A percentile compares a stretch with the other conserved stretches of the same genome.
These are phyloP conservation scores for Meloidogyne exigua DNA, from an alignment of 1,140 invertebrate species.

Conservation along the genomic window DNA sequence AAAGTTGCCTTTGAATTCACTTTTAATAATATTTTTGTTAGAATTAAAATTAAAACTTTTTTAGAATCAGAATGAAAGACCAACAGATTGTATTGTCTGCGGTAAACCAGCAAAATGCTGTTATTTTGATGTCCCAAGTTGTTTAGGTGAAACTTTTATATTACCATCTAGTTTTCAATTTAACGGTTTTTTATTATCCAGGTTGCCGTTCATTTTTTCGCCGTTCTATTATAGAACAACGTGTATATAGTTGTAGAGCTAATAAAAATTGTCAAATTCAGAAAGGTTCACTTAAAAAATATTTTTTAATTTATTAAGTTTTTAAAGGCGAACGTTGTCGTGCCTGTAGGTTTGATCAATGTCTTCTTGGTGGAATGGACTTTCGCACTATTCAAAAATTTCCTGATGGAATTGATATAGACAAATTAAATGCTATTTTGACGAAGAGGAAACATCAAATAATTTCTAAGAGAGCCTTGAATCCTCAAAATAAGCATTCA, in stretches of 20 bases:
- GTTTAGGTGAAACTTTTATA: not conserved
- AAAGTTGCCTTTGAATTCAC: too few relatives aligned
- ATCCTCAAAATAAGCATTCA: too few relatives aligned
- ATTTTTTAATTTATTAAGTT: not conserved
- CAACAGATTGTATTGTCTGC: constrained; percentile 3
- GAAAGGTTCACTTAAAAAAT: not conserved
- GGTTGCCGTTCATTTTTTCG: constrained; percentile 22
- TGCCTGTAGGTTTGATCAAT: constrained; percentile 3
- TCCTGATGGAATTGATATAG: not conserved
- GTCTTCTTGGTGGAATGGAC: constrained; percentile 17
- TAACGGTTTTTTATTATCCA: not conserved
- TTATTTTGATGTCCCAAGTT: constrained; percentile 20
- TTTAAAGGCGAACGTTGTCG: constrained; percentile 14
- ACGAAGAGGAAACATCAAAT: not conserved
- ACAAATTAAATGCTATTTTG: not conserved
- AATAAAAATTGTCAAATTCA: not conserved
- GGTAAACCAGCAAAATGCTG: not conserved
- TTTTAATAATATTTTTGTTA: too few relatives aligned
- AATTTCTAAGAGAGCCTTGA: not conserved
- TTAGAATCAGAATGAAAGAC: not conserved
- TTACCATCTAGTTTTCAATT: too few relatives aligned
- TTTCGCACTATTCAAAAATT: not conserved
- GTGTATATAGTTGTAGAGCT: not conserved
- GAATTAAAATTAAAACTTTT: not conserved
- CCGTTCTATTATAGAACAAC: not conserved